Evolutionary conservation across 2,888 invertebrate species (phyloP).

Genomic region (Petrolisthes cinctipes): DNA sequence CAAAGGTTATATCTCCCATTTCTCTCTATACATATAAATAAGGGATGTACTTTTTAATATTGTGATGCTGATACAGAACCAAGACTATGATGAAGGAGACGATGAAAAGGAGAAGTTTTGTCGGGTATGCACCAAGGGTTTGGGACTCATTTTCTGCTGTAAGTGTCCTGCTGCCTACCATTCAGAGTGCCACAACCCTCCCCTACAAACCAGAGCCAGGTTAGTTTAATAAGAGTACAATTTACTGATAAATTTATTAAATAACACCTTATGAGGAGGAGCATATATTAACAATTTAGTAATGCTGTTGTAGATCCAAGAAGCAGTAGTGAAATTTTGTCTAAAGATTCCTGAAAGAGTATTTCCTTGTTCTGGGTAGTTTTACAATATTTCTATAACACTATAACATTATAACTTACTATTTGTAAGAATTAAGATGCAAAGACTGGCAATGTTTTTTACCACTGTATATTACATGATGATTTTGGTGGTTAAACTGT

Average conservation of each 20-base stretch:
- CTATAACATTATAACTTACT: too few species aligned
- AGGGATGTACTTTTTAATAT: neutral
- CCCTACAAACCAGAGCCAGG: slow-evolving; percentile 62
- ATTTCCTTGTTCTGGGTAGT: too few species aligned
- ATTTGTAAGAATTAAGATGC: too few species aligned
- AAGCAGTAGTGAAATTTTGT: neutral
- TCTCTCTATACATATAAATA: neutral
- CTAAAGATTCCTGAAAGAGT: too few species aligned
- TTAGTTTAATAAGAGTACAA: neutral
- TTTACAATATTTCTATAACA: too few species aligned
- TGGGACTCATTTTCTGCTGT: slow-evolving; percentile 62
- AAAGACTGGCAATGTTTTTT: too few species aligned
- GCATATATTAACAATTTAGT: too few species aligned
- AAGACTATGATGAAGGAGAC: neutral
- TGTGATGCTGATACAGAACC: neutral
- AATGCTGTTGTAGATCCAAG: neutral
- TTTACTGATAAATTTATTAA: neutral
- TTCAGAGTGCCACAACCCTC: slow-evolving; percentile 64
- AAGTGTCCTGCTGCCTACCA: slow-evolving; percentile 64
- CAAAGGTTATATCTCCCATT: too few species aligned
- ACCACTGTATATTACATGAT: neutral
- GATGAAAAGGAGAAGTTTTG: slow-evolving; percentile 58
- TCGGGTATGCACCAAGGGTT: slow-evolving; percentile 58
- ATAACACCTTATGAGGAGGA: too few species aligned
- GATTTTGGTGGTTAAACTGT: neutral